These are phyloP conservation scores for Pseudopipra pipra DNA, from an alignment of 2,113 vertebrate species.

Conservation along the genomic window DNA sequence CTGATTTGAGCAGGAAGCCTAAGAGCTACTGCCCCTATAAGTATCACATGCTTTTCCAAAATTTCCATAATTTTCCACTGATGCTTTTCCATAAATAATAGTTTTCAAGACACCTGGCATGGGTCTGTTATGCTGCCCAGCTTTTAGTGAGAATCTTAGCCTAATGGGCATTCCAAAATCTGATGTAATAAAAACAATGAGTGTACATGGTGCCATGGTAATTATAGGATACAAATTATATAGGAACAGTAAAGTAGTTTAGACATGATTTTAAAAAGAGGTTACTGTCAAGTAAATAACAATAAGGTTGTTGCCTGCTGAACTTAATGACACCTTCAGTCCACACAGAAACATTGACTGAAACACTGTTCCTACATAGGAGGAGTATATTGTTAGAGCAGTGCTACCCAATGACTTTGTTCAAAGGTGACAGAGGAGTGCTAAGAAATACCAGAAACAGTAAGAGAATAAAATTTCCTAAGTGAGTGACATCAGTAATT, in stretches of 20 bases:
- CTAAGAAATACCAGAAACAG: neutral
- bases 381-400: neutral
- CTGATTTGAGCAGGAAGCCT: neutral
- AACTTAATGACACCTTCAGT: neutral
- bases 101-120: neutral
- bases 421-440: neutral
- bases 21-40: neutral
- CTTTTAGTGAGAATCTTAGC: neutral
- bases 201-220: neutral
- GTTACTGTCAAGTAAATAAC: neutral
- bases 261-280: neutral
- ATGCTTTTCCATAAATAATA: neutral
- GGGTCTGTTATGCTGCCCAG: neutral
- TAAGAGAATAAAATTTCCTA: neutral
- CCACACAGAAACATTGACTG: neutral
- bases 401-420: neutral
- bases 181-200: neutral
- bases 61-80: no score
- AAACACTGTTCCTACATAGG: neutral
- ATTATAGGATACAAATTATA: neutral
- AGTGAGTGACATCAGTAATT: neutral
- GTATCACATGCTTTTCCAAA: neutral
- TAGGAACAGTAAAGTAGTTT: neutral
- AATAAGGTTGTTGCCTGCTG: neutral
- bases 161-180: accelerated